Evolutionary conservation across 2,797 vertebrate species (phyloP).

Genomic region (Avahi laniger): DNA sequence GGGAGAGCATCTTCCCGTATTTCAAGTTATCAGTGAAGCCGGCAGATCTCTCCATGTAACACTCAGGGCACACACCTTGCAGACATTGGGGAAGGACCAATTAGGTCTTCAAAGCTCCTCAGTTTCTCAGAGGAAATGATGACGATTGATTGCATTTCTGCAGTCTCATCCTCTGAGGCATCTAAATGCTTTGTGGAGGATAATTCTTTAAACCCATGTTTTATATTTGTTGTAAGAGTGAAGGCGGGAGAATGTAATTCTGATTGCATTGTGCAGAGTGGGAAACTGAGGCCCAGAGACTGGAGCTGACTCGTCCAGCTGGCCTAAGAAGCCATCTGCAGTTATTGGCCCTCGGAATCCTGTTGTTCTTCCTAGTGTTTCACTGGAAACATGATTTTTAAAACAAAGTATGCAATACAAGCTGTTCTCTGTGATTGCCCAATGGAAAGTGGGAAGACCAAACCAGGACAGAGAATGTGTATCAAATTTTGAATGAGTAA

Average conservation of each 20-base stretch:
- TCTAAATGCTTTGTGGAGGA: not conserved
- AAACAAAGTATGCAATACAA: not conserved
- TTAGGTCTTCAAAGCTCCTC: not conserved
- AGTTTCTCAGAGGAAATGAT: not conserved
- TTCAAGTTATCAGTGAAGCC: no score
- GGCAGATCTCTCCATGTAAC: not conserved
- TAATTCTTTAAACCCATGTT: not conserved
- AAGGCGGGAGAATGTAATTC: not conserved
- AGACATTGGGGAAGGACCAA: not conserved
- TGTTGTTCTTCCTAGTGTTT: not conserved
- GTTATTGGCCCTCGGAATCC: not conserved
- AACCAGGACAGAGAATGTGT: not conserved
- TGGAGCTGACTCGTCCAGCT: not conserved
- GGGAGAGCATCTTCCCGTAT: not conserved
- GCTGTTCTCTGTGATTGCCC: not conserved
- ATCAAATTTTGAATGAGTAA: slow-evolving; percentile 14
- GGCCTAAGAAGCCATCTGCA: not conserved
- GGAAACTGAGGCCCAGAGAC: not conserved
- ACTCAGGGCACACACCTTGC: not conserved
- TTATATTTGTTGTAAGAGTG: not conserved
- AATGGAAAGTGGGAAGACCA: not conserved
- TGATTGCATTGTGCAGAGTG: not conserved
- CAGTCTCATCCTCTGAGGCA: no score
- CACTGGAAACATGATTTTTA: not conserved
- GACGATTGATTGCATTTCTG: not conserved